Evolutionary conservation across 2,888 invertebrate species (phyloP).

Genomic region (Drosophila sordidapex): DNA sequence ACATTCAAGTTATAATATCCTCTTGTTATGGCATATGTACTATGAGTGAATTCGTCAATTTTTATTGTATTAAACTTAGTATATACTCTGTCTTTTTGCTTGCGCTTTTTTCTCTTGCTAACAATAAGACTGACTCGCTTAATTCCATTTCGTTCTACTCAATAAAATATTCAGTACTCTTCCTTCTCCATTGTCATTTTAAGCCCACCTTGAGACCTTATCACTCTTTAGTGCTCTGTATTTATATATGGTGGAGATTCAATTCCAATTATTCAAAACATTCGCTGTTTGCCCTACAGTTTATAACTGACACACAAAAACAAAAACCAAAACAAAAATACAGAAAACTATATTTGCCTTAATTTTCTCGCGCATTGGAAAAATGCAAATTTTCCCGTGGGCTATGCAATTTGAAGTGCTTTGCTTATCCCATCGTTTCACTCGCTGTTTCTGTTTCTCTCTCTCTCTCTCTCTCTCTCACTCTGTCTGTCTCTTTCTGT

Average conservation of each 20-base stretch:
- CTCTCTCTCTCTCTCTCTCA: background rate
- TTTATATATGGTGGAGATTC: constrained; percentile 7
- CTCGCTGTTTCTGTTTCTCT: background rate
- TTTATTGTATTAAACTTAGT: background rate
- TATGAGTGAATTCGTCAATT: background rate
- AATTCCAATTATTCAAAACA: constrained; percentile 28
- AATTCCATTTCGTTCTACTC: background rate
- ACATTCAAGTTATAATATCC: background rate
- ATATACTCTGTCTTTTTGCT: background rate
- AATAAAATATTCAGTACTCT: background rate
- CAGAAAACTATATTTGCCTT: constrained; percentile 51
- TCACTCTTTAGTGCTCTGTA: constrained; percentile 3
- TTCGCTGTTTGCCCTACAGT: constrained; percentile 31
- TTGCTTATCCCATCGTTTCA: constrained; percentile 62
- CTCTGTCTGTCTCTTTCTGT: background rate
- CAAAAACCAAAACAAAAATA: background rate
- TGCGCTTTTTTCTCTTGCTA: background rate
- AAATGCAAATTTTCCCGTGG: constrained; percentile 61
- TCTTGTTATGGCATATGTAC: background rate
- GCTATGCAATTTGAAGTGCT: constrained; percentile 67
- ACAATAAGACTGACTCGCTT: background rate
- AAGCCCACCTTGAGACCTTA: constrained; percentile 1
- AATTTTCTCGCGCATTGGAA: constrained; percentile 45
- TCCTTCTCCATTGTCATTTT: background rate
- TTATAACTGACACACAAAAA: constrained; percentile 28